phyloP scores from a whole-genome alignment of 2,797 vertebrate species.

The Okamejei kenojei region DNA sequence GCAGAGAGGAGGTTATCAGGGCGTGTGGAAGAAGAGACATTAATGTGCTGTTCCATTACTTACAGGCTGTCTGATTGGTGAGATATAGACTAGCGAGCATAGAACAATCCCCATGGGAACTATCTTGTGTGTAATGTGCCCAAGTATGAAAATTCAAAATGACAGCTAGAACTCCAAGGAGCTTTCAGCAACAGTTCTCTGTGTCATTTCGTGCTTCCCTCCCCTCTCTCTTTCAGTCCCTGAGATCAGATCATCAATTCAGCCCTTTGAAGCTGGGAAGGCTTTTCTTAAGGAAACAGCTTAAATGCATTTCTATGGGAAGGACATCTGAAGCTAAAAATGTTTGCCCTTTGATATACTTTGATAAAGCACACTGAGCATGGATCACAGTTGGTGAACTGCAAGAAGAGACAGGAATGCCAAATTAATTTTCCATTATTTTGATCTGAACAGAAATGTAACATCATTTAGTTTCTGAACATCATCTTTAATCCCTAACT shows the following conservation, averaged over 20 bases:
- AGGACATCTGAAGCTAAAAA: conserved; percentile 2
- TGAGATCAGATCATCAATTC: conserved; percentile 41
- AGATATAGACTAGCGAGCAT: conserved; percentile 51
- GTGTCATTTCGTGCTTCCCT: conserved; percentile 41
- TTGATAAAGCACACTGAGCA: background rate
- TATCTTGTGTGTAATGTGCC: conserved; percentile 46
- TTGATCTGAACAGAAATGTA: conserved; percentile 18
- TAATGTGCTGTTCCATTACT: conserved; percentile 53
- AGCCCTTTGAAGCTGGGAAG: conserved; percentile 39
- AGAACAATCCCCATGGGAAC: conserved; percentile 48
- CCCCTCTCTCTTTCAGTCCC: conserved; percentile 40
- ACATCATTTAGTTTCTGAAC: background rate
- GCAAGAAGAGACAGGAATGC: background rate
- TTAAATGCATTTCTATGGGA: background rate
- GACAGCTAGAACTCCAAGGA: conserved; percentile 46
- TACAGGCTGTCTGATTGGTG: conserved; percentile 47
- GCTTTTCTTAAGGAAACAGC: background rate
- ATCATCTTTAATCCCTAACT: no score
- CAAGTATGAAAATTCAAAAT: conserved; percentile 44
- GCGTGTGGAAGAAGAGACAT: conserved; percentile 46
- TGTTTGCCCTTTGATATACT: background rate
- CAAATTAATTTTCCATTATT: background rate
- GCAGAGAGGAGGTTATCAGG: conserved; percentile 46
- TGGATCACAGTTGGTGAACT: background rate
- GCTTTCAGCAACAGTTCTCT: conserved; percentile 30